Percentiles rank a stretch among this genome's conserved stretches.
Evolutionary conservation across 1,140 invertebrate genomes (phyloP).

Genomic region (Carposina sasakii): DNA sequence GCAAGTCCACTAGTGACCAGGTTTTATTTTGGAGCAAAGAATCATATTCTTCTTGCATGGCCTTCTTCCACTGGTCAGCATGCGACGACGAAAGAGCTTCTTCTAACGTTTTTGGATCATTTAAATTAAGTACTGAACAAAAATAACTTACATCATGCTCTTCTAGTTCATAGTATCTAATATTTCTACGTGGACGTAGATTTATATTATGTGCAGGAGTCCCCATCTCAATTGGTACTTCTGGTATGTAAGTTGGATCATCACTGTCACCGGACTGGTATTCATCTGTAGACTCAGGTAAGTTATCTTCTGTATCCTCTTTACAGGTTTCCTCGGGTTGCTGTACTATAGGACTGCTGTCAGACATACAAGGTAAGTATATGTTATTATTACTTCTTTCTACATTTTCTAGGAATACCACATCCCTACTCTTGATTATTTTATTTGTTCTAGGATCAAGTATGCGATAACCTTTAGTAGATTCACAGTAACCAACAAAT

Average conservation of each 20-base stretch:
- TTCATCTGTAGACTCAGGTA: too few species aligned
- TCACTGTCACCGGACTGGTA: too few species aligned
- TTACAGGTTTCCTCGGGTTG: too few species aligned
- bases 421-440: constrained; percentile 21
- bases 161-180: not conserved
- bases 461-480: constrained; percentile 32
- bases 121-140: too few species aligned
- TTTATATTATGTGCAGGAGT: not conserved
- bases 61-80: constrained; percentile 26
- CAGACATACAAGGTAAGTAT: too few species aligned
- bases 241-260: too few species aligned
- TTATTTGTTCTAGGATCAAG: constrained; percentile 14
- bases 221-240: too few species aligned
- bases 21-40: constrained; percentile 41
- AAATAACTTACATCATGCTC: constrained; percentile 17
- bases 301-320: not conserved
- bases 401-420: constrained; percentile 8
- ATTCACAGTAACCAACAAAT: constrained; percentile 33
- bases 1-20: constrained; percentile 30
- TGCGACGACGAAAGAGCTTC: too few species aligned
- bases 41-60: constrained; percentile 35
- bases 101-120: too few species aligned
- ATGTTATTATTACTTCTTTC: not conserved
- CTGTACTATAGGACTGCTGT: too few species aligned
- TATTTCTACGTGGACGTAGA: not conserved